phyloP scores from a whole-genome alignment of 2,888 invertebrate species.

The Alcis repandata region DNA sequence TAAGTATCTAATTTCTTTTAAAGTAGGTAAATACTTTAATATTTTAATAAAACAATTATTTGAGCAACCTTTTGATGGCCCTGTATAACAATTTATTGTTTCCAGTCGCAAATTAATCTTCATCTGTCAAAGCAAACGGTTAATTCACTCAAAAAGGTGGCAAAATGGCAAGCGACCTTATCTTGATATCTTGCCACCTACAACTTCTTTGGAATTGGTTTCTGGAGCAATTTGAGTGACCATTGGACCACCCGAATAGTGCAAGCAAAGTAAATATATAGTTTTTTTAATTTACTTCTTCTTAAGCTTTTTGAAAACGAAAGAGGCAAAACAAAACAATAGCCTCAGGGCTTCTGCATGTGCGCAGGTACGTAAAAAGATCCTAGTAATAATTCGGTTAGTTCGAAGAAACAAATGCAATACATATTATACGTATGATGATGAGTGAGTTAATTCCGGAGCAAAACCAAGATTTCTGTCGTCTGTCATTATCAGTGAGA shows the following conservation, averaged over 20 bases:
- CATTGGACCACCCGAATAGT: conserved; percentile 56
- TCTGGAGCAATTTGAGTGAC: conserved; percentile 33
- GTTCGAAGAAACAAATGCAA: too few species aligned
- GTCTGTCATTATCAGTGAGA: too few species aligned
- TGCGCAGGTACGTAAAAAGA: too few species aligned
- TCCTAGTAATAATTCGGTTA: too few species aligned
- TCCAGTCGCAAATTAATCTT: conserved; percentile 61
- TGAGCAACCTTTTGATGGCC: neutral
- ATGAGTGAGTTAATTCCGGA: too few species aligned
- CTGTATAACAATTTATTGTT: neutral
- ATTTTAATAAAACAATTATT: too few species aligned
- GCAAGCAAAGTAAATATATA: neutral
- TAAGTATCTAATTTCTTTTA: too few species aligned
- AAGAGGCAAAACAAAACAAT: neutral
- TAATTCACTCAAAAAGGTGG: conserved; percentile 58
- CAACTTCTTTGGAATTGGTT: conserved; percentile 46
- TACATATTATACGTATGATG: too few species aligned
- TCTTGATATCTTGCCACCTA: conserved; percentile 67
- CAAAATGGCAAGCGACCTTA: conserved; percentile 60
- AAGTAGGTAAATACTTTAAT: too few species aligned
- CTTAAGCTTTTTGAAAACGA: neutral
- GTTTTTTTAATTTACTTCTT: neutral
- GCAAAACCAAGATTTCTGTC: too few species aligned
- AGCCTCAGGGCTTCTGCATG: too few species aligned
- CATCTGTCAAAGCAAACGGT: conserved; percentile 69